Percentiles rank a stretch among this genome's conserved stretches.
phyloP scores from a whole-genome alignment of 1,140 invertebrate species.

The Leptopilina clavipes region DNA sequence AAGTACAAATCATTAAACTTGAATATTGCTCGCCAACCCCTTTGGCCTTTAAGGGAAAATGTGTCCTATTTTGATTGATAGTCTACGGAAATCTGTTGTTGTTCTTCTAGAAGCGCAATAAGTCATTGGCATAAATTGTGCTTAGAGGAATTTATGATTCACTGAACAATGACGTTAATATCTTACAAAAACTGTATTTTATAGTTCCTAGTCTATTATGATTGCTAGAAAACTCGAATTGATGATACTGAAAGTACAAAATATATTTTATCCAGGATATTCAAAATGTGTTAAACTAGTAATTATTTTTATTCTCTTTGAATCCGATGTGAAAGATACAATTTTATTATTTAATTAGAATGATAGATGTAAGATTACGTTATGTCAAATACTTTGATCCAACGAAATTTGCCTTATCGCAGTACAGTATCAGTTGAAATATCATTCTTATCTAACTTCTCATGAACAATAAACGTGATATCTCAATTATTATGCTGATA shows the following conservation, averaged over 20 bases:
- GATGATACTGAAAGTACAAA: background rate
- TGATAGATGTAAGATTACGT: background rate
- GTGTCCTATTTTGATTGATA: background rate
- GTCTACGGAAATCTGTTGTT: background rate
- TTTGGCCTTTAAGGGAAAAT: background rate
- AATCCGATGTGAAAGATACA: background rate
- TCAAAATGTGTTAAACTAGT: too few species aligned
- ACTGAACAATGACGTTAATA: constrained; percentile 28
- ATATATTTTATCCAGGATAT: too few species aligned
- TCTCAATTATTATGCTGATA: constrained; percentile 29
- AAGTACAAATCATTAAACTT: background rate
- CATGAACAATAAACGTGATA: constrained; percentile 4
- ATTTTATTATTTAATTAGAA: background rate
- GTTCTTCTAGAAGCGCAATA: background rate
- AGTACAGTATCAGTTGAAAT: background rate
- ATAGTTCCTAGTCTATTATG: background rate
- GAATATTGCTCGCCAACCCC: background rate
- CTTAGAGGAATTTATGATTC: constrained; percentile 9
- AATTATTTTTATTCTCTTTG: background rate
- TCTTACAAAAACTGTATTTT: constrained; percentile 20
- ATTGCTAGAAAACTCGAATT: constrained; percentile 3
- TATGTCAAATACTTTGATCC: constrained; percentile 9
- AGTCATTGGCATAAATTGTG: constrained; percentile 22
- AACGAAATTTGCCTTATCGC: constrained; percentile 1
- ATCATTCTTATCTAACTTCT: constrained; percentile 26